Base-by-base conservation (phyloP, 92 coral and sea anemone genomes). In the Palythoa heliodiscus region DNA sequence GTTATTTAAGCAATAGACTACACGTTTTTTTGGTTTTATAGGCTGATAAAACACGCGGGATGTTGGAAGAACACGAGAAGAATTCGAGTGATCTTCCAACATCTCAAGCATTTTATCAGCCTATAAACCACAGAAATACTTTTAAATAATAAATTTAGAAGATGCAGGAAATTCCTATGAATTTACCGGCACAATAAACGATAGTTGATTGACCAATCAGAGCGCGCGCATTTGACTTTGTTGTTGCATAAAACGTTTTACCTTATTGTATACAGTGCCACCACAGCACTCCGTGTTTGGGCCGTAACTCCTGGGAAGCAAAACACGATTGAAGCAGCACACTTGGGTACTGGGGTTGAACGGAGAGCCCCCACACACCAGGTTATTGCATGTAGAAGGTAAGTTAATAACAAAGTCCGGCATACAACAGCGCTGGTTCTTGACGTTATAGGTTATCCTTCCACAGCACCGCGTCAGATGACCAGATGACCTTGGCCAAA, bases 281-380 rank as follows among this genome's bases (percentile, higher is more conserved):
- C 84, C 73, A 39, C 84, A 79, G 19, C 84, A 79, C n/a, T 22
- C 73, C 11, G 84, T 79, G 73, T 47, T 79, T 24, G 73, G 14
- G 15, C 84, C 84, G 38, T 57, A 79, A 6, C 11, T 19, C 29
- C 72, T 64, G 19, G 40, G 54, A 72, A 20, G 84, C 53, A 40
- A 39, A 22, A 79, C 58, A 64, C 84, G 73, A 40, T 64, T 67
- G 13, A 43, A 79, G 55, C 84, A 79, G 57, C 84, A 79, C 11
- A 79, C 17, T 50, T 79, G 84, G 9, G 43, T 79, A 5, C 72
- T 39, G 39, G 73, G 73, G 24, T 40, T 47, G 84, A 63, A 79
- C 3, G 84, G 60, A 64, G 39, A 15, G 19, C 69, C 25, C 4
- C 84, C 84, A 40, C 84, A 79, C 19, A 17, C 64, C 12, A 79